These are phyloP conservation scores for Myrmecophaga tridactyla DNA, from an alignment of 2,113 vertebrate species.

Conservation along the genomic window DNA sequence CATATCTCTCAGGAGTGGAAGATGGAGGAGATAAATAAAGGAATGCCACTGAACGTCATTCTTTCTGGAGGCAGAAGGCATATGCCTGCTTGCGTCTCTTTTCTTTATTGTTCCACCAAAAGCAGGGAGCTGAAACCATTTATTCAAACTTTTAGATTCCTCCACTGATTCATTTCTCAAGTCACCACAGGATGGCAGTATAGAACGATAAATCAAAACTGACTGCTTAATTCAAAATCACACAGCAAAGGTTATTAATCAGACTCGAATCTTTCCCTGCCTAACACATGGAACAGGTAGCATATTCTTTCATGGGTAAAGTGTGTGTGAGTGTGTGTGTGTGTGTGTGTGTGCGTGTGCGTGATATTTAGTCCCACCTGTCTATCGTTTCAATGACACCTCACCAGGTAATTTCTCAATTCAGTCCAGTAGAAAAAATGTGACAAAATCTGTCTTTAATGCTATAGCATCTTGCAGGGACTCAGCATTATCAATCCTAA, in stretches of 20 bases:
- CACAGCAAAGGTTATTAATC: conserved; percentile 27
- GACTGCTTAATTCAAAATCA: conserved; percentile 13
- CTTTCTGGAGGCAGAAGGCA: conserved; percentile 14
- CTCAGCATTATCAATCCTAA: not conserved
- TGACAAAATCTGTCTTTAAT: not conserved
- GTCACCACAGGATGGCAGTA: conserved; percentile 83
- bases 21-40: not conserved
- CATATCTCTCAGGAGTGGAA: not conserved
- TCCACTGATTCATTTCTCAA: conserved; percentile 22
- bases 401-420: conserved; percentile 25
- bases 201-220: conserved; percentile 66
- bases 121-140: not conserved
- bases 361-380: not conserved
- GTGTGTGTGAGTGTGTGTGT: not conserved
- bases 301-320: not conserved
- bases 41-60: not conserved
- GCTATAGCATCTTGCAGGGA: not conserved
- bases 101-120: not conserved
- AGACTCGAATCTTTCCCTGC: not conserved
- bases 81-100: not conserved
- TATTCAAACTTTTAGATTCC: not conserved
- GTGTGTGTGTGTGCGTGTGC: too few relatives aligned
- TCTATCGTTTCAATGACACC: not conserved
- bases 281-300: not conserved
- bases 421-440: not conserved